Evolutionary conservation across 2,113 vertebrate genomes (phyloP).

Genomic region (Erythrocercus mccallii): DNA sequence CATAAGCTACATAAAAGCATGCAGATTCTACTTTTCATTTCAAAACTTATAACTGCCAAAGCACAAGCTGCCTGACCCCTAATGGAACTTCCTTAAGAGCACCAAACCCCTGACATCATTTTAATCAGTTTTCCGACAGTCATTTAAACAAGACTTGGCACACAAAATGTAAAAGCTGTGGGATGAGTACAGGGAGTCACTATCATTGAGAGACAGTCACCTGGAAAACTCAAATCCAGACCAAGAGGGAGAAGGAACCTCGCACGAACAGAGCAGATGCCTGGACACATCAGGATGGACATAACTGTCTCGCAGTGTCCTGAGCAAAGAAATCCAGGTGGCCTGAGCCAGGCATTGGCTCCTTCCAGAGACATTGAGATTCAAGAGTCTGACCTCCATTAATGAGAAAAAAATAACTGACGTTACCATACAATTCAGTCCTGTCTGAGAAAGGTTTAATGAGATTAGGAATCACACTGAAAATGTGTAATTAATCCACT

Average conservation of each 20-base stretch:
- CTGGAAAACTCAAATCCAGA: not conserved
- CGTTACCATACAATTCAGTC: not conserved
- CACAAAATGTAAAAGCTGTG: not conserved
- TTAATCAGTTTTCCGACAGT: not conserved
- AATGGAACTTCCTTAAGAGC: not conserved
- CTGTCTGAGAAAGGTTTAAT: not conserved
- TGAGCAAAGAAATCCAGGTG: rapidly evolving
- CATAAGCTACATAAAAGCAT: not conserved
- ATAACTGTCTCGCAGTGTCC: rapidly evolving
- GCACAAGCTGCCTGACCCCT: not conserved
- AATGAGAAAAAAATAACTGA: not conserved
- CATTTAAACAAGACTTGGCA: not conserved
- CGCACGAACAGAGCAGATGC: rapidly evolving
- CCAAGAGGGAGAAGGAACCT: not conserved
- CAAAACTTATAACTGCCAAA: not conserved
- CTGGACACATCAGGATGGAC: rapidly evolving
- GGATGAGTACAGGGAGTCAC: not conserved
- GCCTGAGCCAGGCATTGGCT: not conserved
- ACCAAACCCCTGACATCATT: not conserved
- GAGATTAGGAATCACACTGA: not conserved
- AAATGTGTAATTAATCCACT: not conserved
- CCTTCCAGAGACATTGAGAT: not conserved
- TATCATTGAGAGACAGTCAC: rapidly evolving
- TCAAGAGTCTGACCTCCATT: rapidly evolving
- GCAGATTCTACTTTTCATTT: slow-evolving; percentile 24